These are phyloP conservation scores for Chaenocephalus aceratus DNA, from an alignment of 2,113 vertebrate genomes.

Conservation along the genomic window DNA sequence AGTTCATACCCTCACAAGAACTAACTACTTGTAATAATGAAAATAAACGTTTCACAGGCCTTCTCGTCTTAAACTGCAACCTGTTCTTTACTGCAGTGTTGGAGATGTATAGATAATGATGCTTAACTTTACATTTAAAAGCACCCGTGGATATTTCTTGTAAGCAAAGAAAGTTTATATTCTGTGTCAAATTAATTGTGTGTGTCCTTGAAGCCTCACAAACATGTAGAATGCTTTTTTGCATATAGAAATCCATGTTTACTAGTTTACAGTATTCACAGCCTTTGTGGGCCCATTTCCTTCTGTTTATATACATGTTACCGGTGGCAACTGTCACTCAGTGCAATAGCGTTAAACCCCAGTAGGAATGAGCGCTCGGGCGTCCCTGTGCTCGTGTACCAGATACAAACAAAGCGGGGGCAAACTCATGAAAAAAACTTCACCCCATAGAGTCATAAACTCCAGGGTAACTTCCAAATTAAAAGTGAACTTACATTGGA, in stretches of 20 bases:
- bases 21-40: neutral
- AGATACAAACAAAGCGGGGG: neutral
- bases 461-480: neutral
- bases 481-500: neutral
- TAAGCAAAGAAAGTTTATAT: conserved; percentile 29
- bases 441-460: neutral
- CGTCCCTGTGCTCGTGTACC: neutral
- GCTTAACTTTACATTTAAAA: conserved; percentile 19
- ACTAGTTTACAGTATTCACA: neutral
- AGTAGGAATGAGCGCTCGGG: neutral
- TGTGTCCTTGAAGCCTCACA: neutral
- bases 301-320: neutral
- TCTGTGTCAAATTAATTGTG: neutral
- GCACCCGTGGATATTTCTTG: conserved; percentile 16
- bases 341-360: neutral
- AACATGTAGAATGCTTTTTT: neutral
- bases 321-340: neutral
- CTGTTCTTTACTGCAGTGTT: neutral
- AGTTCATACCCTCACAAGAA: conserved; percentile 29
- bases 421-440: neutral
- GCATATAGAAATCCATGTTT: neutral
- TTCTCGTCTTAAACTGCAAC: neutral
- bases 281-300: neutral
- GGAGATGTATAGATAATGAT: conserved; percentile 5
- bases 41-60: neutral